Conservation (phyloP, 2,797 vertebrate genomes). For the Oryzias sinensis region DNA sequence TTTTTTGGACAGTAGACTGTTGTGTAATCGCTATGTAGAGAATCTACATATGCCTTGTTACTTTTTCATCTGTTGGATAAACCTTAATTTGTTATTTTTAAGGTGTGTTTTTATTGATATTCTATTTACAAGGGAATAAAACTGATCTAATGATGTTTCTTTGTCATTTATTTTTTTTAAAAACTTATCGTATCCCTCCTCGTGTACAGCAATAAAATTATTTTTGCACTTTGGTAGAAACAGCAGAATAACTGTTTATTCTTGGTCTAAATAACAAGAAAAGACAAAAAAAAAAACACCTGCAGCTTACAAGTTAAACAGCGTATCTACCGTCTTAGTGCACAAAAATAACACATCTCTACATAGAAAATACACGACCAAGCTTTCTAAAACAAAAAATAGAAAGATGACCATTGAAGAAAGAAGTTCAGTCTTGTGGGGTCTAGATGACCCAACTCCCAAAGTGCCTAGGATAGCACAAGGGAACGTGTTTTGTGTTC, state of each 20-base stretch:
- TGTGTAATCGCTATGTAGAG: constrained; percentile 97
- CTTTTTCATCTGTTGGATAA: constrained; percentile 89
- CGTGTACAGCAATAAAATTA: not conserved
- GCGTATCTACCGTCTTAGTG: no score
- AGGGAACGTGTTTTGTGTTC: no score
- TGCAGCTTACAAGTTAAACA: no score
- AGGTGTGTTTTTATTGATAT: constrained; percentile 99
- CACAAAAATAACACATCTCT: no score
- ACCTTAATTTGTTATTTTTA: constrained; percentile 89
- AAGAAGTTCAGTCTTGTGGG: no score
- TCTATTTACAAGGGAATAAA: constrained; percentile 98
- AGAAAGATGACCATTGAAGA: no score
- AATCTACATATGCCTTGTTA: constrained; percentile 93
- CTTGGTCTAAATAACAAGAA: no score
- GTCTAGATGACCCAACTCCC: no score
- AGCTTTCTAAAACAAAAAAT: no score
- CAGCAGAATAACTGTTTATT: not conserved
- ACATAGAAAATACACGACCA: no score
- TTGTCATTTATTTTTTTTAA: constrained; percentile 15
- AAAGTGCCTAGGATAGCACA: no score
- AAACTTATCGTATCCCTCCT: not conserved
- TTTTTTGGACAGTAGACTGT: constrained; percentile 99
- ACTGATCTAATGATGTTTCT: constrained; percentile 71
- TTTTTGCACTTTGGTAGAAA: not conserved
- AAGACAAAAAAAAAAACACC: no score